These are phyloP conservation scores for Australoheros scitulus DNA, from an alignment of 2,113 vertebrate genomes.

Conservation along the genomic window DNA sequence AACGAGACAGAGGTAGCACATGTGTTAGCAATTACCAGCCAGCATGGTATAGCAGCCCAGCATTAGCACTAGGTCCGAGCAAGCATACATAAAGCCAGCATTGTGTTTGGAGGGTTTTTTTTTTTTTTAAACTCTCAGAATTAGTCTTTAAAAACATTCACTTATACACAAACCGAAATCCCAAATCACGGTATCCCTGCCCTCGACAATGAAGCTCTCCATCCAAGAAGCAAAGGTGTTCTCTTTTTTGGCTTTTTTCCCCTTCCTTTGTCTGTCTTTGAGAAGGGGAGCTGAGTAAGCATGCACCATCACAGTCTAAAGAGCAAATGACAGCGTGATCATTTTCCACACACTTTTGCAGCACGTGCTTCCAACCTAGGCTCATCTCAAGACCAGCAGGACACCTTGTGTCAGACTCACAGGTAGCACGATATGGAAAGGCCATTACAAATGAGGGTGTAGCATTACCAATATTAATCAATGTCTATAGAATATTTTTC, in stretches of 20 bases:
- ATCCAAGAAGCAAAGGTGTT: slow-evolving; percentile 82
- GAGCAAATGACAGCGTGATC: slow-evolving; percentile 92
- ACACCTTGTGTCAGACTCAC: slow-evolving; percentile 88
- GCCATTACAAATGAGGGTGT: slow-evolving; percentile 88
- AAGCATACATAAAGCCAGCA: slow-evolving; percentile 87
- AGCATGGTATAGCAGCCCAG: slow-evolving; percentile 88
- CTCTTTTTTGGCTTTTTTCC: not conserved
- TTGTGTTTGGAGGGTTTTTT: slow-evolving; percentile 84
- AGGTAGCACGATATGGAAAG: slow-evolving; percentile 88
- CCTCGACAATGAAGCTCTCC: slow-evolving; percentile 89
- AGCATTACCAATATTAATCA: slow-evolving; percentile 99
- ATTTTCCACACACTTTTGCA: slow-evolving; percentile 88
- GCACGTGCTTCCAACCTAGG: slow-evolving; percentile 91
- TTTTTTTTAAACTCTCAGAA: slow-evolving; percentile 37
- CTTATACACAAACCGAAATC: slow-evolving; percentile 22
- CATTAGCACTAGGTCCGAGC: slow-evolving; percentile 64
- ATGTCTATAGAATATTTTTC: slow-evolving; percentile 88
- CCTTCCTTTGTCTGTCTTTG: slow-evolving; percentile 58
- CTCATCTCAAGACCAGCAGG: slow-evolving; percentile 97
- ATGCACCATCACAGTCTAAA: slow-evolving; percentile 90
- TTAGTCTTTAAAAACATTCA: slow-evolving; percentile 44
- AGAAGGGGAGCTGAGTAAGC: slow-evolving; percentile 88
- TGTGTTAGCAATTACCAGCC: slow-evolving; percentile 99
- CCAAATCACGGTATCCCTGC: slow-evolving; percentile 52
- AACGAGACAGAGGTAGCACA: slow-evolving; percentile 93